Conservation (phyloP, 2,797 vertebrate genomes). For the Aplochiton taeniatus region DNA sequence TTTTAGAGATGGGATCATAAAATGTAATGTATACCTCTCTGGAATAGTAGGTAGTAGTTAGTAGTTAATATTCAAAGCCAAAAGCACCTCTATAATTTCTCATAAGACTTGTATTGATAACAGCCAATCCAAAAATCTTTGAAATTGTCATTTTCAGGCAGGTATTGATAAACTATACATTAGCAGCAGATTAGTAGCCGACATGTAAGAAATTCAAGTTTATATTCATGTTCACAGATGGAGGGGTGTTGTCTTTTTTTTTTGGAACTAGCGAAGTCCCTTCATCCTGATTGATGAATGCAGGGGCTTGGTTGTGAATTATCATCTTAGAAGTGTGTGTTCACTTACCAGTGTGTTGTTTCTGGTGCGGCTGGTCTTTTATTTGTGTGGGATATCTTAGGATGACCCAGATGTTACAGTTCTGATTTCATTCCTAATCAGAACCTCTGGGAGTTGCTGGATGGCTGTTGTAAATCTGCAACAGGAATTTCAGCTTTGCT, state of each 20-base stretch:
- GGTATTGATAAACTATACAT: neutral
- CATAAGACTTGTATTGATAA: too few relatives aligned
- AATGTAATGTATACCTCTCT: too few relatives aligned
- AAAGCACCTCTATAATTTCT: too few relatives aligned
- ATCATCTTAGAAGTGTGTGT: neutral
- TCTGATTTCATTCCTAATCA: constrained; percentile 57
- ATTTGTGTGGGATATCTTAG: constrained; percentile 35
- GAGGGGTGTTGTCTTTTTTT: constrained; percentile 23
- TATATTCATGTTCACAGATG: constrained; percentile 16
- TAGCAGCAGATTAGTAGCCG: neutral
- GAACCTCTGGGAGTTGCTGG: constrained; percentile 34
- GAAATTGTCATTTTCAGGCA: too few relatives aligned
- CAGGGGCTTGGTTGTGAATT: too few relatives aligned
- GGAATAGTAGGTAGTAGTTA: too few relatives aligned
- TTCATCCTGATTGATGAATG: neutral
- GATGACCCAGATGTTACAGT: constrained; percentile 64
- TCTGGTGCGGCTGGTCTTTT: constrained; percentile 20
- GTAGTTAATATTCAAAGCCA: too few relatives aligned
- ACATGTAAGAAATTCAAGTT: neutral
- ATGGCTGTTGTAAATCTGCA: neutral
- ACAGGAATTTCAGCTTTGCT: constrained; percentile 1
- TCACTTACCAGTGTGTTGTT: too few relatives aligned
- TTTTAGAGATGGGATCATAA: too few relatives aligned
- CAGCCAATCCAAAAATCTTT: too few relatives aligned
- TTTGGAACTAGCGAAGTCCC: neutral